A percentile compares a stretch with the other conserved stretches of the same genome.
Conservation (phyloP, 2,888 invertebrate species). For the Arge pagana region DNA sequence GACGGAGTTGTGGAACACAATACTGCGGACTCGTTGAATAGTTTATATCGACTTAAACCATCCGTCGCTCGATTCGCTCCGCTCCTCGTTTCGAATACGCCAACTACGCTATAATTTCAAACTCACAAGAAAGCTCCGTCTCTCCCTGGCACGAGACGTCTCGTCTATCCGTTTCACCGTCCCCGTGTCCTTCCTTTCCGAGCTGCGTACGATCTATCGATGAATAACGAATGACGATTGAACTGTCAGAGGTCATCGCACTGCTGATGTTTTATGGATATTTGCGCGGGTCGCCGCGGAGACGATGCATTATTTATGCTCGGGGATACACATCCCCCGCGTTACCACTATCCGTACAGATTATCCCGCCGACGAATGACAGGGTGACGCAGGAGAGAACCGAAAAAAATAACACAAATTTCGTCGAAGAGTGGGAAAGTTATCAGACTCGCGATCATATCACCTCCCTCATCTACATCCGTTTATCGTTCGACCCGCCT, state of each 20-base stretch:
- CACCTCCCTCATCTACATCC: too few species aligned
- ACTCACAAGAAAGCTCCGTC: not conserved
- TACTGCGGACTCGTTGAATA: not conserved
- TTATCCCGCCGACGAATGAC: slow-evolving; percentile 16
- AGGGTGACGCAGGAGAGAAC: slow-evolving; percentile 15
- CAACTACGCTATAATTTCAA: not conserved
- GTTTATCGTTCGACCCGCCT: too few species aligned
- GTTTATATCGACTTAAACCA: slow-evolving; percentile 6
- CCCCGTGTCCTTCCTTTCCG: not conserved
- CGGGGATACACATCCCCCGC: slow-evolving; percentile 22
- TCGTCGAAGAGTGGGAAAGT: too few species aligned
- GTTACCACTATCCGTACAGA: slow-evolving; percentile 32
- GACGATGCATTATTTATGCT: slow-evolving; percentile 46
- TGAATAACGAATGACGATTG: slow-evolving; percentile 20
- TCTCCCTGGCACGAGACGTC: not conserved
- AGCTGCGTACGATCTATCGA: slow-evolving; percentile 1
- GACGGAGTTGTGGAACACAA: too few species aligned
- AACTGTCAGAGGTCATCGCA: slow-evolving; percentile 40
- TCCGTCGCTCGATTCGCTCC: not conserved
- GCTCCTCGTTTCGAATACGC: not conserved
- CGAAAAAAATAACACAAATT: too few species aligned
- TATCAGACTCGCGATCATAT: too few species aligned
- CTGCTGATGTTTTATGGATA: slow-evolving; percentile 45
- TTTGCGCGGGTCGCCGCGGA: slow-evolving; percentile 40
- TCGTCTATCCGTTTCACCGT: not conserved